phyloP scores from a whole-genome alignment of 2,888 invertebrate genomes.

The Hydroisotoma schaefferi region DNA sequence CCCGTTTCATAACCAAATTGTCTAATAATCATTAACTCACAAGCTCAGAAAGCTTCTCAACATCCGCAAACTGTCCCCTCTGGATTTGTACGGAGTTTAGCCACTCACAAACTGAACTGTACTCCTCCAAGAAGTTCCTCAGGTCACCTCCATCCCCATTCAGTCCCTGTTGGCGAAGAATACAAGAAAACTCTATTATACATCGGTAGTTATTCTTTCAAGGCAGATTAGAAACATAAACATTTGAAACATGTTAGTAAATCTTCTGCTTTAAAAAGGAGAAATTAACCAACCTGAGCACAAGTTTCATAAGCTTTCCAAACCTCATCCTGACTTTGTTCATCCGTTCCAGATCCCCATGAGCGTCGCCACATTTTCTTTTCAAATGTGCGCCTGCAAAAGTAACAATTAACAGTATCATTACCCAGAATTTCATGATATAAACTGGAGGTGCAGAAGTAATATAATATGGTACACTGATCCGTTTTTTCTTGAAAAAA shows the following conservation, averaged over 20 bases:
- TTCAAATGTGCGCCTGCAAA: constrained; percentile 44
- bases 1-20: not conserved
- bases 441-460: too few species aligned
- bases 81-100: constrained; percentile 41
- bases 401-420: too few species aligned
- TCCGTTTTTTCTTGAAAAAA: too few species aligned
- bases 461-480: too few species aligned
- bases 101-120: constrained; percentile 42
- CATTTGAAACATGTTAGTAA: not conserved
- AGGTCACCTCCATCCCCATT: constrained; percentile 34
- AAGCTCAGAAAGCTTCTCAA: constrained; percentile 33
- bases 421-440: too few species aligned
- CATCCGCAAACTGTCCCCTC: constrained; percentile 41
- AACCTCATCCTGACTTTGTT: constrained; percentile 40
- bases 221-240: not conserved
- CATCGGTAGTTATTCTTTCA: not conserved
- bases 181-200: constrained; percentile 6
- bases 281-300: constrained; percentile 31
- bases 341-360: constrained; percentile 45
- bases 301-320: constrained; percentile 43
- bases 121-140: constrained; percentile 44
- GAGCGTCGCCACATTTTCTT: constrained; percentile 47
- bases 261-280: not conserved
- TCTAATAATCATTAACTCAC: constrained; percentile 18
- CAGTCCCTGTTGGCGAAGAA: not conserved